A percentile compares a stretch with the other conserved stretches of the same genome.
Evolutionary conservation across 2,113 vertebrate genomes (phyloP).

Genomic region (Helogale parvula): DNA sequence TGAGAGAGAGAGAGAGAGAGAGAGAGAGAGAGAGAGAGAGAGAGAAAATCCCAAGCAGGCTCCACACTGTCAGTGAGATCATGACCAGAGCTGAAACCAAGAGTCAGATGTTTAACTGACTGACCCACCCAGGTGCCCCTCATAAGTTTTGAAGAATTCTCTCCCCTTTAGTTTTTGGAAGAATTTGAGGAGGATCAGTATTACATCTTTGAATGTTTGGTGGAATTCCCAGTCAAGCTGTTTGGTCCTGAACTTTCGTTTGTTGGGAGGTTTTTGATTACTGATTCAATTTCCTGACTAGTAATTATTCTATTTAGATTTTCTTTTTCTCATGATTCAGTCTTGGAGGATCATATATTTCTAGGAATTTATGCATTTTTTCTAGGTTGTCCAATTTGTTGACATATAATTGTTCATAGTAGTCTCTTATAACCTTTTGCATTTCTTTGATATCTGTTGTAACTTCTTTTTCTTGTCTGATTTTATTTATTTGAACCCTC

Average conservation of each 20-base stretch:
- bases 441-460: background rate
- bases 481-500: background rate
- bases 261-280: background rate
- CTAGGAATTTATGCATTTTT: background rate
- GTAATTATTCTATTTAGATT: background rate
- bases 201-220: background rate
- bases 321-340: background rate
- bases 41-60: too few species aligned
- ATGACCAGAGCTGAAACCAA: too few species aligned
- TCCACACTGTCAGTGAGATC: too few species aligned
- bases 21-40: too few species aligned
- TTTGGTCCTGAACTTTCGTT: background rate
- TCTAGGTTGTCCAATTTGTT: background rate
- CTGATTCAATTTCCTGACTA: background rate
- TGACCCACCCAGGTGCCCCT: too few species aligned
- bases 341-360: background rate
- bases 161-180: background rate
- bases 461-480: background rate
- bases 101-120: too few species aligned
- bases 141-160: background rate
- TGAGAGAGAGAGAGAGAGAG: too few species aligned
- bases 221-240: background rate
- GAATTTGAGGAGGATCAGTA: background rate
- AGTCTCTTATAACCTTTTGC: background rate
- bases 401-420: background rate